phyloP scores from a whole-genome alignment of 1,140 invertebrate genomes.

The Onthophagus taurus region DNA sequence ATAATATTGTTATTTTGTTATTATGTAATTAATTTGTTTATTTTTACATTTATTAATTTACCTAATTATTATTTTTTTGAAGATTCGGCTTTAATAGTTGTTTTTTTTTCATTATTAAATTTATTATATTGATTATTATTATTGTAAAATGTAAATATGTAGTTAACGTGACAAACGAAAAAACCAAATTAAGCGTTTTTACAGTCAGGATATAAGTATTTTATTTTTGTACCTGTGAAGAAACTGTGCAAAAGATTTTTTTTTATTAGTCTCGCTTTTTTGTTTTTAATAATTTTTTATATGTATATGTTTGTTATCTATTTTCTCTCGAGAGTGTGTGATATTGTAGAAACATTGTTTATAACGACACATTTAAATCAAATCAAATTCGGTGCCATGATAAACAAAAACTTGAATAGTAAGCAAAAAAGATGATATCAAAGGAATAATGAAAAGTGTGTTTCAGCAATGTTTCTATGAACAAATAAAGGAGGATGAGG shows the following conservation, averaged over 20 bases:
- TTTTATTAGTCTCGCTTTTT: too few relatives aligned
- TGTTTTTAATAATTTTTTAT: too few relatives aligned
- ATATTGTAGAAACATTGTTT: conserved; percentile 3
- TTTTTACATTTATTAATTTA: conserved; percentile 3
- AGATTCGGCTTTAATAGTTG: background rate
- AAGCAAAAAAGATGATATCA: background rate
- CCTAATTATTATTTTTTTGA: background rate
- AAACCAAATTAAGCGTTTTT: too few relatives aligned
- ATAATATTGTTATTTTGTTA: conserved; percentile 11
- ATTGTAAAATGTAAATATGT: too few relatives aligned
- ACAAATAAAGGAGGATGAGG: background rate
- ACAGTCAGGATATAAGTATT: too few relatives aligned
- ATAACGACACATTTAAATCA: background rate
- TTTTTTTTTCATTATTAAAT: conserved; percentile 5
- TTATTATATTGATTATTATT: background rate
- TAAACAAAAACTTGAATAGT: too few relatives aligned
- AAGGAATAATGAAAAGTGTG: conserved; percentile 5
- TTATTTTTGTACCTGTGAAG: too few relatives aligned
- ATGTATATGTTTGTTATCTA: too few relatives aligned
- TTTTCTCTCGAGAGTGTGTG: too few relatives aligned
- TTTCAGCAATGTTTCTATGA: too few relatives aligned
- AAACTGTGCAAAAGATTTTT: too few relatives aligned
- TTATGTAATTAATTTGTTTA: conserved; percentile 10
- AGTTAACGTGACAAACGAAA: too few relatives aligned
- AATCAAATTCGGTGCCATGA: conserved; percentile 6